These are phyloP conservation scores for Drosophila kikkawai DNA, from an alignment of 1,140 invertebrate genomes.

Conservation along the genomic window DNA sequence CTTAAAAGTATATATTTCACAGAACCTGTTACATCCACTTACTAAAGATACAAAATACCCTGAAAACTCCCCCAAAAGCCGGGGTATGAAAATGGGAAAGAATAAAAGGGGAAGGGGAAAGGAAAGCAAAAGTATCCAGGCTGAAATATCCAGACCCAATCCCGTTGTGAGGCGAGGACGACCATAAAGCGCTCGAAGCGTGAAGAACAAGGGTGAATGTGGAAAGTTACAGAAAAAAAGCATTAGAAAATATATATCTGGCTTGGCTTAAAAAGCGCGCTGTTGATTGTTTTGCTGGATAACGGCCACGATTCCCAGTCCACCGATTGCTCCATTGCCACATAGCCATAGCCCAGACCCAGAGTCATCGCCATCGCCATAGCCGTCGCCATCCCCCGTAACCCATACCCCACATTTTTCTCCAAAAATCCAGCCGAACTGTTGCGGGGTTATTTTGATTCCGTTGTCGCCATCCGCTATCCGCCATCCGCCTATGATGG, in stretches of 20 bases:
- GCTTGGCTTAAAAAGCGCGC: conserved; percentile 81
- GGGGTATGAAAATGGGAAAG: conserved; percentile 9
- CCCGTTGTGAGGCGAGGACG: conserved; percentile 43
- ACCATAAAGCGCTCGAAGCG: conserved; percentile 80
- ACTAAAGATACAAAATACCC: conserved; percentile 15
- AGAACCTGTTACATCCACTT: conserved; percentile 4
- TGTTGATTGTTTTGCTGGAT: conserved; percentile 83
- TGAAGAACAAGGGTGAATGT: conserved; percentile 82
- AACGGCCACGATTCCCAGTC: conserved; percentile 59
- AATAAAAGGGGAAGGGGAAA: conserved; percentile 11
- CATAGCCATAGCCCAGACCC: conserved; percentile 29
- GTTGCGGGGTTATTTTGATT: conserved; percentile 60
- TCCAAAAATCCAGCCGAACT: conserved; percentile 23
- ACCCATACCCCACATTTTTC: conserved; percentile 4
- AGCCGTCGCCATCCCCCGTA: neutral
- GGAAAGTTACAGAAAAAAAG: conserved; percentile 83
- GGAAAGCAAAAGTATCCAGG: conserved; percentile 42
- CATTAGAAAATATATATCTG: conserved; percentile 81
- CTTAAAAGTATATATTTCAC: conserved; percentile 6
- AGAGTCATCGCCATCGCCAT: conserved; percentile 26
- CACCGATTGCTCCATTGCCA: conserved; percentile 11
- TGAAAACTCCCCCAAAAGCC: neutral
- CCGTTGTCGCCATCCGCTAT: conserved; percentile 56
- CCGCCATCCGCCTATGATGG: conserved; percentile 56
- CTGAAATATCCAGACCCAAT: conserved; percentile 61